Evolutionary conservation across 35 echinoderm and acorn worm genomes (phyloP).

Genomic region (Strongylocentrotus purpuratus): DNA sequence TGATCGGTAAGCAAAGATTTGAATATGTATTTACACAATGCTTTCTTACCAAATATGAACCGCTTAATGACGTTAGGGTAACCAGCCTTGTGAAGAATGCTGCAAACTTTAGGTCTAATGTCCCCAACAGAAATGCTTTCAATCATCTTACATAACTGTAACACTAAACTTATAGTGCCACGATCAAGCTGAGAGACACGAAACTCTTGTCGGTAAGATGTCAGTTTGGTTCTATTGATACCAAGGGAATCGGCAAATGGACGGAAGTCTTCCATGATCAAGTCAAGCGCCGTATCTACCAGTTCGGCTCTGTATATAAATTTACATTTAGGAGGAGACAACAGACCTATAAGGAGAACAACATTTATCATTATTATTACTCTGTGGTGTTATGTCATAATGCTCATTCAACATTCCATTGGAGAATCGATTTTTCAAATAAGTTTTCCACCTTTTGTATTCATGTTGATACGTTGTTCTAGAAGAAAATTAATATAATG

Average conservation of each 20-base stretch:
- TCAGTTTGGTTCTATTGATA: background rate
- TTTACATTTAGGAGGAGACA: background rate
- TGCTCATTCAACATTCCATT: no score
- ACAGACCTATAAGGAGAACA: background rate
- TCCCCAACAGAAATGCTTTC: background rate
- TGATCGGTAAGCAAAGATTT: no score
- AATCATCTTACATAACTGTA: background rate
- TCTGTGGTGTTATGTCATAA: no score
- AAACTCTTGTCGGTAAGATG: background rate
- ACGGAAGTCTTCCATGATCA: background rate
- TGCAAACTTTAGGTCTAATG: background rate
- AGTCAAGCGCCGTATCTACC: background rate
- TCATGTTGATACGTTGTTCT: no score
- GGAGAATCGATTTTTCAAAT: no score
- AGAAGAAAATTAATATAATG: no score
- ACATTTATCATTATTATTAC: no score
- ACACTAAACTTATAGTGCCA: background rate
- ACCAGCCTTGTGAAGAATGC: background rate
- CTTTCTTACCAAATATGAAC: background rate
- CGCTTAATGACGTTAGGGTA: background rate
- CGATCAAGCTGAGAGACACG: background rate
- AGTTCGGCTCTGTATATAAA: background rate
- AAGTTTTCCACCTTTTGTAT: no score
- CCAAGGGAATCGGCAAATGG: background rate
- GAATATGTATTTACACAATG: background rate